These are phyloP conservation scores for Cyclargus thomasi DNA, from an alignment of 1,140 invertebrate species.

Conservation along the genomic window DNA sequence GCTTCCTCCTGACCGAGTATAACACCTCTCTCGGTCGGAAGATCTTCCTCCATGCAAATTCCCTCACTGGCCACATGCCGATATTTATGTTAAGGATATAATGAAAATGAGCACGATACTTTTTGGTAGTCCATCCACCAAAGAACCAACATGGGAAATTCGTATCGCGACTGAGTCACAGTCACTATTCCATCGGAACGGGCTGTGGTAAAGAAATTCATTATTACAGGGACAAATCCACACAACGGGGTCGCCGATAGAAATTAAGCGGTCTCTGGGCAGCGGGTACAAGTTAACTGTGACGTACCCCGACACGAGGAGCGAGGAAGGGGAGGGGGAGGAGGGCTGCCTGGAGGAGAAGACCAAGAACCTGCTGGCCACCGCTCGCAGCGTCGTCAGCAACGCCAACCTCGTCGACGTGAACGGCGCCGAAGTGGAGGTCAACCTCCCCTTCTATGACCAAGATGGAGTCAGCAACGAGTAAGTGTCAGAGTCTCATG, in stretches of 20 bases:
- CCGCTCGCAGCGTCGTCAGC: slow-evolving; percentile 62
- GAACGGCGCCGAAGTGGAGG: slow-evolving; percentile 56
- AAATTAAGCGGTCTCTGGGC: slow-evolving; percentile 85
- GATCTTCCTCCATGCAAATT: too few species aligned
- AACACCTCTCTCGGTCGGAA: too few species aligned
- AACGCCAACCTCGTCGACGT: slow-evolving; percentile 68
- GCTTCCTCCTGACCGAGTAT: too few species aligned
- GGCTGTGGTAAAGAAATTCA: too few species aligned
- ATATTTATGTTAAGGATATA: too few species aligned
- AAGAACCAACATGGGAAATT: too few species aligned
- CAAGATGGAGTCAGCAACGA: slow-evolving; percentile 71
- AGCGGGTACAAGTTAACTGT: slow-evolving; percentile 83
- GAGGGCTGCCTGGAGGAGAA: slow-evolving; percentile 46
- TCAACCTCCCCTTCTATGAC: slow-evolving; percentile 75
- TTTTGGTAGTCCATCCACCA: too few species aligned
- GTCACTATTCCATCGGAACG: too few species aligned
- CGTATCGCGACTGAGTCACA: too few species aligned
- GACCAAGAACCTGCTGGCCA: slow-evolving; percentile 56
- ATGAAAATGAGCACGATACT: too few species aligned
- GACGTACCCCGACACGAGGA: slow-evolving; percentile 53
- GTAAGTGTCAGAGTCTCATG: too few species aligned
- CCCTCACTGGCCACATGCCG: too few species aligned
- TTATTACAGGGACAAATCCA: slow-evolving; percentile 76
- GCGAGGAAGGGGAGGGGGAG: slow-evolving; percentile 29
- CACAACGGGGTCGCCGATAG: slow-evolving; percentile 79